Base-by-base conservation (phyloP, 2,888 invertebrate species). In the Cremastobaeus sp. region DNA sequence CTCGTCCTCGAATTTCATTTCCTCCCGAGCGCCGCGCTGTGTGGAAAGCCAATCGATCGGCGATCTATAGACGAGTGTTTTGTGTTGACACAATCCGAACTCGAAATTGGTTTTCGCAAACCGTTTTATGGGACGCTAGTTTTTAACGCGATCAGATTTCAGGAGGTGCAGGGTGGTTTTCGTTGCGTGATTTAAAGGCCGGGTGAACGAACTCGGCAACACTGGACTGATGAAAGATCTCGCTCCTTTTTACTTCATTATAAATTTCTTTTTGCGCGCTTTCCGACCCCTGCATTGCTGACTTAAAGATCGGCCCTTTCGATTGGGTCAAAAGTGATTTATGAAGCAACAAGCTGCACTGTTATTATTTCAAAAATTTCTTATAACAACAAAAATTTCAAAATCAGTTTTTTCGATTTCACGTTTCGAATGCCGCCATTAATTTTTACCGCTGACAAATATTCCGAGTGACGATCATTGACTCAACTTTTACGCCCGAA, bases 171-270 rank as follows among this genome's bases (percentile, higher is more conserved):
- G 28, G 32, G 41, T 47, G 47, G 37, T 39, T 66, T 47, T 32
- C 50, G 20, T 68, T 52, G 68, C 68, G 59, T 68, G 50, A 59
- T 45, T 43, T 52, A 50, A 68, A 59, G 43, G 47, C 32, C 37
- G 48, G 65, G 68, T 68, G 11, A 68, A 68, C 15, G 59, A 68
- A 57, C 66, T 28, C 9, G 15, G 18, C 1, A 18, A 43, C 50
- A 9, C 17, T 34, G 43, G 21, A 45, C 30, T 15, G 52, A 45
- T 54, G 35, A n/a, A 15, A 20, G 48, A 47, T 47, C 37, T 59
- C 20, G 28, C 18, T 28, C 25, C 4, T 34, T 55, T 35, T 45
- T 45, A 9, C 47, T 59, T 47, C 1, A 21, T 28, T 35, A 9
- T 5, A 25, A 57, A 28, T 18, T 12, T 17, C 9, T 37, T 4